A percentile compares a stretch with the other conserved stretches of the same genome.
phyloP scores from a whole-genome alignment of 2,113 vertebrate genomes.

The Istiophorus platypterus region DNA sequence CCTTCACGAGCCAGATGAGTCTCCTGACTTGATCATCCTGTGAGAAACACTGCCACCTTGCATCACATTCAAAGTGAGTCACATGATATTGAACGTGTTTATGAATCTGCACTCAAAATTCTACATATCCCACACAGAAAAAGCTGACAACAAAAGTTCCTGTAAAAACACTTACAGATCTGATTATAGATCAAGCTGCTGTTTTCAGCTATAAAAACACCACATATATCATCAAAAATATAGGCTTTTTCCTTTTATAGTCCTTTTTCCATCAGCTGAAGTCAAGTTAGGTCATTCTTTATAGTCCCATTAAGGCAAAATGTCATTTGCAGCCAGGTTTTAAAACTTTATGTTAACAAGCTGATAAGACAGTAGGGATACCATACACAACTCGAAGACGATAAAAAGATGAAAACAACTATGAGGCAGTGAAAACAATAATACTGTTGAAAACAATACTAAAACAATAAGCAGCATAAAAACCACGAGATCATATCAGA shows the following conservation, averaged over 20 bases:
- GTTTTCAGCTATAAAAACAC: background rate
- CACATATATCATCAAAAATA: background rate
- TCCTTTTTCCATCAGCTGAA: background rate
- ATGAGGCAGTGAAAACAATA: conserved; percentile 36
- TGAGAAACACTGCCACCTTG: background rate
- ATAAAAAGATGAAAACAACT: conserved; percentile 32
- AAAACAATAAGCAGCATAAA: conserved; percentile 63
- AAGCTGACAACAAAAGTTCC: too few species aligned
- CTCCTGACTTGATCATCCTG: background rate
- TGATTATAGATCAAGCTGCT: background rate
- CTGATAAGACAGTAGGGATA: conserved; percentile 6
- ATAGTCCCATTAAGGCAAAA: conserved; percentile 30
- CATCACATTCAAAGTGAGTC: background rate
- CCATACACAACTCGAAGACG: conserved; percentile 18
- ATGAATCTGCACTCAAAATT: background rate
- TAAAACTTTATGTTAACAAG: conserved; percentile 45
- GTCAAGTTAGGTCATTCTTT: conserved; percentile 13
- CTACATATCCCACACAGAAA: background rate
- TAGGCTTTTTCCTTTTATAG: background rate
- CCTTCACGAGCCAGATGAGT: background rate
- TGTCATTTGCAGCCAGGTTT: conserved; percentile 44
- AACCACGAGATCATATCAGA: conserved; percentile 33
- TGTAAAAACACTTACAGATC: background rate
- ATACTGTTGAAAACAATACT: conserved; percentile 38
- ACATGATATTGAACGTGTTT: background rate